phyloP scores from a whole-genome alignment of 1,140 invertebrate genomes.

The Pogonognathellus flavescens region DNA sequence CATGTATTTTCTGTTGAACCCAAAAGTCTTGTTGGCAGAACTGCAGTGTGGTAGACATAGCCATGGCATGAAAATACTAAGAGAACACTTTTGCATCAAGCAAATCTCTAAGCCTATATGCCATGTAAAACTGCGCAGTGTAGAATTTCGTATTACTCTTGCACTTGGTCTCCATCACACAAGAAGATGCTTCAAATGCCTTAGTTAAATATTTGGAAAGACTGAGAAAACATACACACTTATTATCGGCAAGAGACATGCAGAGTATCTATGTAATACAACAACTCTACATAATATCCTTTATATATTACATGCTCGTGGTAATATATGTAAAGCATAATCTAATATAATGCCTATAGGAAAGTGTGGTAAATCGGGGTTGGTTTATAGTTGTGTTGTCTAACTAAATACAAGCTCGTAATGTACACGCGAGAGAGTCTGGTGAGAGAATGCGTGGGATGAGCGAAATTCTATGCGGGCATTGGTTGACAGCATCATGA shows the following conservation, averaged over 20 bases:
- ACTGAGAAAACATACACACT: conserved; percentile 23
- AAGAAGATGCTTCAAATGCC: conserved; percentile 41
- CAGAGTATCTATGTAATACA: neutral
- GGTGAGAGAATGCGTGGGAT: conserved; percentile 25
- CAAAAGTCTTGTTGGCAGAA: neutral
- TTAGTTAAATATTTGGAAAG: conserved; percentile 40
- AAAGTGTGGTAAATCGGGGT: too few species aligned
- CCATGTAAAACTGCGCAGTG: neutral
- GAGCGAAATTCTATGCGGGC: conserved; percentile 28
- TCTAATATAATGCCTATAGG: too few species aligned
- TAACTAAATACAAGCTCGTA: neutral
- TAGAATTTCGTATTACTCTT: too few species aligned
- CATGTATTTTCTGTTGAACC: conserved; percentile 11
- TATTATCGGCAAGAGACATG: conserved; percentile 15
- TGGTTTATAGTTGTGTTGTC: too few species aligned
- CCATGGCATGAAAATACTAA: too few species aligned
- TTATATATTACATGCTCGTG: neutral
- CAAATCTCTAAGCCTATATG: neutral
- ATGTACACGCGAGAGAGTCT: neutral
- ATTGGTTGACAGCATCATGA: conserved; percentile 51
- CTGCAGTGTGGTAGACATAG: too few species aligned
- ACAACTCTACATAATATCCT: neutral
- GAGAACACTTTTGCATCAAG: too few species aligned
- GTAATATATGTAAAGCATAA: neutral
- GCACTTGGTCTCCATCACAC: too few species aligned